Evolutionary conservation across 2,797 vertebrate species (phyloP), one percentile per base, ranked within the genome.

Genomic region (Chloroceryle inda): DNA sequence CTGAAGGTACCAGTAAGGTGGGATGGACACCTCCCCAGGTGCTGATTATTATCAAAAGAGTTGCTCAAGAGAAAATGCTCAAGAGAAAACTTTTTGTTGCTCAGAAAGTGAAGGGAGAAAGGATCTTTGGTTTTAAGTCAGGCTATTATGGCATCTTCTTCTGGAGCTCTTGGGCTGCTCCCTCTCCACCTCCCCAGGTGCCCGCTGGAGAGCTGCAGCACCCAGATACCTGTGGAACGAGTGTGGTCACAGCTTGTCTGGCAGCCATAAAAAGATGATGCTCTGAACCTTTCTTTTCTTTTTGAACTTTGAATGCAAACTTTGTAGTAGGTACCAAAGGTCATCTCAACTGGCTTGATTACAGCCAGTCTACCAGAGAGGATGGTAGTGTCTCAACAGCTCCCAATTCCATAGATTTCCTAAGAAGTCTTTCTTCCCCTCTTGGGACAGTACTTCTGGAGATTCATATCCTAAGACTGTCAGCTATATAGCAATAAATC

Each of bases 161-260:
- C 11, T 64, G 61, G 44, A 74, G 31, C 9, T 88, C 35, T 52
- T 71, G 37, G 37, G 2, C 14, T 40, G 13, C 13, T 9, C 0
- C 1, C 3, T 50, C 33, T 84, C 3, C 49, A 19, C 10, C 20
- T n/a, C 26, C 13, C 7, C 29, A 27, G 21, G 10, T 20, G 26
- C 26, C 5, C 20, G 2, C 1, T 44, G 44, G 35, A 61, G 72
- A 55, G 35, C 35, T 10, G 47, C 29, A 69, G 31, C 33, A 63
- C 38, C 5, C 49, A 42, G 0, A 4, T 7, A 8, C 27, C 62
- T 40, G 3, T 5, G 2, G 3, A 37, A 17, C 4, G 18, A 55
- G 2, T 0, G 22, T 76, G 35, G 42, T 18, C 33, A 7, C 11
- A 35, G 35, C 20, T n/a, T 67, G 7, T 31, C 16, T 82, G 29